Evolutionary conservation across 2,113 vertebrate genomes (phyloP).

Genomic region (Haliaeetus leucogaster): DNA sequence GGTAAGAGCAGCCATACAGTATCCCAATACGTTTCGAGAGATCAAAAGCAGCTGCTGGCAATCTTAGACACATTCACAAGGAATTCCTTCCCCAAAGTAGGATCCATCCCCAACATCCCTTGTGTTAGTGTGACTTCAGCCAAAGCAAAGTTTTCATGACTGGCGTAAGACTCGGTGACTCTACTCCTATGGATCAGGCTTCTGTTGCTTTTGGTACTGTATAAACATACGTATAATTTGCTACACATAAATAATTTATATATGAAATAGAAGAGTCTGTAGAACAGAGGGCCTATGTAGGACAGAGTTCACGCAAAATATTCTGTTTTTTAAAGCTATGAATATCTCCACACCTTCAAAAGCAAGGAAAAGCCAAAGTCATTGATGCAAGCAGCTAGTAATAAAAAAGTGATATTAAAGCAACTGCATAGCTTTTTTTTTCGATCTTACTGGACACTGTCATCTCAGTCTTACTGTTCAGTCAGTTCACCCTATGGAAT

Average conservation of each 20-base stretch:
- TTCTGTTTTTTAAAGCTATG: neutral
- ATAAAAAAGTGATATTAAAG: neutral
- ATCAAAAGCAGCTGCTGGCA: neutral
- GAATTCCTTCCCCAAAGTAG: neutral
- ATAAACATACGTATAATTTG: constrained; percentile 11
- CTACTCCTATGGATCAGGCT: neutral
- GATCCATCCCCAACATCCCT: neutral
- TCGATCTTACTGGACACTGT: neutral
- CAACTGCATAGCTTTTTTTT: neutral
- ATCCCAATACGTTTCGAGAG: neutral
- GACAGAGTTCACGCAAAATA: neutral
- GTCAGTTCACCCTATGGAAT: neutral
- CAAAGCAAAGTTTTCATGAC: constrained; percentile 6
- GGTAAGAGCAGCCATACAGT: neutral
- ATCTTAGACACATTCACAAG: neutral
- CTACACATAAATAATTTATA: constrained; percentile 12
- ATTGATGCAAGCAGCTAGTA: neutral
- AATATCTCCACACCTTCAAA: neutral
- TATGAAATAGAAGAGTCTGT: neutral
- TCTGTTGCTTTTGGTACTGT: neutral
- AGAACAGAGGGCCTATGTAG: neutral
- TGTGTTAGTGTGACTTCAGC: neutral
- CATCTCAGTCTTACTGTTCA: neutral
- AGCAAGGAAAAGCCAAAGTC: neutral
- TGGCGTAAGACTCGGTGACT: neutral